These are phyloP conservation scores for Danio jaintianensis DNA, from an alignment of 2,797 vertebrate species.

Conservation along the genomic window DNA sequence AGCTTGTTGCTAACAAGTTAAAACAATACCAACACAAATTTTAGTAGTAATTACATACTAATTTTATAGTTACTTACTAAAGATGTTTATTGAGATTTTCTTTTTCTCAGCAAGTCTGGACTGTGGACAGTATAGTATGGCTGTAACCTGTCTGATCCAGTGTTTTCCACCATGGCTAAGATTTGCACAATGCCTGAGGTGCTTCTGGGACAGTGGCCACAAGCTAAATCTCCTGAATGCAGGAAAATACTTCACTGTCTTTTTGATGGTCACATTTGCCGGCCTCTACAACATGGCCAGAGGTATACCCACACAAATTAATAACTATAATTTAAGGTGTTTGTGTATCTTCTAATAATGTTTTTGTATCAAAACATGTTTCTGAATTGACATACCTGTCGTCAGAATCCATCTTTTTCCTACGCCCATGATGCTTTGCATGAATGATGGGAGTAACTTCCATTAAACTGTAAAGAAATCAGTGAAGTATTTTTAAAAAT, in stretches of 20 bases:
- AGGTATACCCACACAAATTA: slow-evolving; percentile 72
- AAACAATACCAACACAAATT: too few relatives aligned
- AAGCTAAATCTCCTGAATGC: slow-evolving; percentile 86
- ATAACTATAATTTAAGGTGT: background rate
- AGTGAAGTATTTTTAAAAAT: too few relatives aligned
- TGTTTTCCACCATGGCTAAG: slow-evolving; percentile 89
- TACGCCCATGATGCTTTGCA: too few relatives aligned
- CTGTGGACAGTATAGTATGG: slow-evolving; percentile 72
- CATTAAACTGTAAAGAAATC: too few relatives aligned
- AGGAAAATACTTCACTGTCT: slow-evolving; percentile 88
- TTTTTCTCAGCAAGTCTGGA: slow-evolving; percentile 49
- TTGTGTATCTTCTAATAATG: too few relatives aligned
- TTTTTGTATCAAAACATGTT: too few relatives aligned
- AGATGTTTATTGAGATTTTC: slow-evolving; percentile 25
- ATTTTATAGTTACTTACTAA: too few relatives aligned
- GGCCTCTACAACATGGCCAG: slow-evolving; percentile 84
- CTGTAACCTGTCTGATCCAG: slow-evolving; percentile 84
- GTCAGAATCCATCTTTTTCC: too few relatives aligned
- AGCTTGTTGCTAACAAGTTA: too few relatives aligned
- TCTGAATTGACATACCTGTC: too few relatives aligned
- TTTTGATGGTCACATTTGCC: slow-evolving; percentile 87
- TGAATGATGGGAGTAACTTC: too few relatives aligned
- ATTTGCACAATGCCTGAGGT: slow-evolving; percentile 88
- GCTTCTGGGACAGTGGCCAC: slow-evolving; percentile 84
- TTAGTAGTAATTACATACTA: too few relatives aligned